These are phyloP conservation scores for Percina caprodes DNA, from an alignment of 2,113 vertebrate genomes.

Conservation along the genomic window DNA sequence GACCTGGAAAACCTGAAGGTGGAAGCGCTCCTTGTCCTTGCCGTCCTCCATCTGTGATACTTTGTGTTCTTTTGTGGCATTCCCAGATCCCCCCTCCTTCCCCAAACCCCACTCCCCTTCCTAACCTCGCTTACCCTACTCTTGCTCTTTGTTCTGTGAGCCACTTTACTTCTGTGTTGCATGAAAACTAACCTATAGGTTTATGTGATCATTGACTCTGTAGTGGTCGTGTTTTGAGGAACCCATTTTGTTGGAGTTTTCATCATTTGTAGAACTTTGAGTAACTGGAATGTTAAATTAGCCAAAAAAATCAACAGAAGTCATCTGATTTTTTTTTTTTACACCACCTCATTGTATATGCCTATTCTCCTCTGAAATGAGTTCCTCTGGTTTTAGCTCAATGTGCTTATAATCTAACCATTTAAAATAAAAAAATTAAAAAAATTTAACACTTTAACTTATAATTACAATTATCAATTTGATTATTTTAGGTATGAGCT, in stretches of 20 bases:
- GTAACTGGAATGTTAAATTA: background rate
- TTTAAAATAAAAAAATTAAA: no score
- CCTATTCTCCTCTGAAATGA: conserved; percentile 66
- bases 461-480: background rate
- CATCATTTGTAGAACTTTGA: background rate
- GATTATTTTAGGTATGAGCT: background rate
- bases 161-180: conserved; percentile 75
- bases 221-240: conserved; percentile 66
- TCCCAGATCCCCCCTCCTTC: conserved; percentile 70
- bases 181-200: conserved; percentile 80
- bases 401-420: conserved; percentile 46
- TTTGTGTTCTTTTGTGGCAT: conserved; percentile 84
- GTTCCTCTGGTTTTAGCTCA: conserved; percentile 71
- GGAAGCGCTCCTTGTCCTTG: conserved; percentile 82
- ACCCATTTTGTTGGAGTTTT: conserved; percentile 68
- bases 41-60: conserved; percentile 82
- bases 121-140: conserved; percentile 53
- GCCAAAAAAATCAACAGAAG: background rate
- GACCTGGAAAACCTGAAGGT: conserved; percentile 89
- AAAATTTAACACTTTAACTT: background rate
- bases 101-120: conserved; percentile 46
- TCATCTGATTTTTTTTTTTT: background rate
- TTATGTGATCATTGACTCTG: conserved; percentile 45
- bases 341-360: background rate
- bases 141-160: conserved; percentile 56